Percentiles rank a stretch among this genome's conserved stretches.
These are phyloP conservation scores for Bagarius yarrelli DNA, from an alignment of 2,113 vertebrate species.

Conservation along the genomic window DNA sequence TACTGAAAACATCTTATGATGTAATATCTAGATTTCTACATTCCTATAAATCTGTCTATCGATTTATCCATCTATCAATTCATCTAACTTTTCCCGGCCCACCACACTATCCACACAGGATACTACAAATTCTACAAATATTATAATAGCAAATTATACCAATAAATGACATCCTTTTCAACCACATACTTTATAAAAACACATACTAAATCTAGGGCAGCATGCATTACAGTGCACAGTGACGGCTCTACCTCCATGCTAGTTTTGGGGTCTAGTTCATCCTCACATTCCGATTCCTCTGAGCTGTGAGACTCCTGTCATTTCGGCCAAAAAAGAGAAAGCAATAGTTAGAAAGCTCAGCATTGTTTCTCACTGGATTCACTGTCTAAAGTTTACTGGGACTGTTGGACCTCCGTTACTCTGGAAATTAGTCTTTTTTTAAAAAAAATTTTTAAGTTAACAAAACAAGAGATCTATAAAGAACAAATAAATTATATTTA, in stretches of 20 bases:
- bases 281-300: slow-evolving; percentile 97
- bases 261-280: slow-evolving; percentile 94
- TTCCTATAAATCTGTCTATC: too few species aligned
- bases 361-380: neutral
- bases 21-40: too few species aligned
- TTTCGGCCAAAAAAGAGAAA: slow-evolving; percentile 42
- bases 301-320: slow-evolving; percentile 91
- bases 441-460: neutral
- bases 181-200: too few species aligned
- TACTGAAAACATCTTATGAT: too few species aligned
- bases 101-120: neutral
- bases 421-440: neutral
- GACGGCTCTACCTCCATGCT: slow-evolving; percentile 92
- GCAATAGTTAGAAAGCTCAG: slow-evolving; percentile 27
- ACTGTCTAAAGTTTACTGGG: neutral
- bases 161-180: neutral
- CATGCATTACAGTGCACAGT: slow-evolving; percentile 45
- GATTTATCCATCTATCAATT: too few species aligned
- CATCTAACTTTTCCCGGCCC: neutral
- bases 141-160: neutral
- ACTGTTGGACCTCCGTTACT: neutral
- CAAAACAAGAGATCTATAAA: neutral
- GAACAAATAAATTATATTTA: neutral
- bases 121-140: neutral
- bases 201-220: slow-evolving; percentile 16